Percentiles rank a stretch among this genome's conserved stretches.
phyloP scores from a whole-genome alignment of 2,888 invertebrate species.

The Lacanobia oleracea region DNA sequence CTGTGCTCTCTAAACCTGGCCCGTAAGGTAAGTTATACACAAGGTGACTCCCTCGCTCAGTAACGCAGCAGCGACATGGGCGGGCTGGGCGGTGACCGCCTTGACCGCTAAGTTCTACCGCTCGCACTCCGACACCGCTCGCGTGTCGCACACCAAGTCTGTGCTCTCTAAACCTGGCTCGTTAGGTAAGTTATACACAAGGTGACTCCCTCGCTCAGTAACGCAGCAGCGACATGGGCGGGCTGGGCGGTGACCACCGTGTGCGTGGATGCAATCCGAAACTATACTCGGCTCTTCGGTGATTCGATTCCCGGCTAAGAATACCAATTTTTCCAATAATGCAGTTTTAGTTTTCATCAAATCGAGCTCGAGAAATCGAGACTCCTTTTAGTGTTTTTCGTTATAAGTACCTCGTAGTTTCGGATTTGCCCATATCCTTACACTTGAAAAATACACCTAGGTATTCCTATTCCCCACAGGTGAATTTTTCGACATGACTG shows the following conservation, averaged over 20 bases:
- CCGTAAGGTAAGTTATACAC: slow-evolving; percentile 92
- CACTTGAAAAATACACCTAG: too few species aligned
- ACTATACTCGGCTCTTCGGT: too few species aligned
- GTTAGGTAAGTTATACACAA: slow-evolving; percentile 92
- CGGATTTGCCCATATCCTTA: too few species aligned
- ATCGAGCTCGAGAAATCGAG: too few species aligned
- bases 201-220: slow-evolving; percentile 95
- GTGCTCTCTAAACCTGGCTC: slow-evolving; percentile 96
- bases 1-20: slow-evolving; percentile 95
- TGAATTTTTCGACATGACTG: too few species aligned
- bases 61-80: slow-evolving; percentile 98
- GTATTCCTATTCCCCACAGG: too few species aligned
- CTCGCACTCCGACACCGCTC: slow-evolving; percentile 96
- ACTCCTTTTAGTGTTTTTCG: too few species aligned
- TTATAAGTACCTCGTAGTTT: too few species aligned
- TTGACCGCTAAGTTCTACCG: slow-evolving; percentile 99
- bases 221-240: slow-evolving; percentile 98
- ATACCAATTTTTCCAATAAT: too few species aligned
- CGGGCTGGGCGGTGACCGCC: slow-evolving; percentile 99
- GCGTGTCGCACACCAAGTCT: slow-evolving; percentile 92
- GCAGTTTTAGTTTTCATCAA: too few species aligned
- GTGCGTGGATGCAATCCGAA: slow-evolving; percentile 78
- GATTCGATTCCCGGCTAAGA: too few species aligned
- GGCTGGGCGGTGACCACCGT: slow-evolving; percentile 99
- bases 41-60: slow-evolving; percentile 96